phyloP scores from a whole-genome alignment of 2,797 vertebrate genomes.

The Myioborus melanocephalus region DNA sequence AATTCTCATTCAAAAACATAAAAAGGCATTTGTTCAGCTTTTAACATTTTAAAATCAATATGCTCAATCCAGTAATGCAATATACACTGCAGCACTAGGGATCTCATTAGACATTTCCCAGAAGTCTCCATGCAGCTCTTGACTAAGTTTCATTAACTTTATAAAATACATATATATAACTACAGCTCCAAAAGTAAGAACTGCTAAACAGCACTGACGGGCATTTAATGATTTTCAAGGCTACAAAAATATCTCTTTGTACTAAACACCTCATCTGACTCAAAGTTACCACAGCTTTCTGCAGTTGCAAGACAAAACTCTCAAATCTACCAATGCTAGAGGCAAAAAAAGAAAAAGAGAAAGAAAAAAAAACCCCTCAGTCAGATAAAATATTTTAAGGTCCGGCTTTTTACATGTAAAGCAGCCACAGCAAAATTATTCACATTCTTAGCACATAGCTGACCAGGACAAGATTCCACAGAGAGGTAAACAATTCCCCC shows the following conservation, averaged over 20 bases:
- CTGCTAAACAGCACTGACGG: background rate
- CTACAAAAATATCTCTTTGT: background rate
- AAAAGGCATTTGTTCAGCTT: background rate
- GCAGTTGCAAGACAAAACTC: constrained; percentile 14
- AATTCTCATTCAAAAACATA: background rate
- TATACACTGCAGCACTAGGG: background rate
- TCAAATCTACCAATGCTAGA: background rate
- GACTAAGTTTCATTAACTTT: background rate
- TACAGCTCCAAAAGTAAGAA: background rate
- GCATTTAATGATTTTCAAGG: background rate
- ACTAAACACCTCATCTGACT: background rate
- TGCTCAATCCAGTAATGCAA: background rate
- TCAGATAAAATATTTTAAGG: constrained; percentile 58
- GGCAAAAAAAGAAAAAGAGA: background rate
- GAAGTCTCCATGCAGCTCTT: background rate
- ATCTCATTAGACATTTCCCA: background rate
- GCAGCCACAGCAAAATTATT: constrained; percentile 66
- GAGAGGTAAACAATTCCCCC: constrained; percentile 55
- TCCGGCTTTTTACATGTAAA: constrained; percentile 63
- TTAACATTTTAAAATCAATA: background rate
- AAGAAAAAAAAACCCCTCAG: background rate
- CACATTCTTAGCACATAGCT: constrained; percentile 68
- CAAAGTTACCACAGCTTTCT: background rate
- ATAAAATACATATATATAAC: background rate
- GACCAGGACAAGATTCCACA: constrained; percentile 59